Evolutionary conservation across 2,113 vertebrate genomes (phyloP), one percentile per base, ranked within the genome.

Genomic region (Onychostruthus taczanowskii): DNA sequence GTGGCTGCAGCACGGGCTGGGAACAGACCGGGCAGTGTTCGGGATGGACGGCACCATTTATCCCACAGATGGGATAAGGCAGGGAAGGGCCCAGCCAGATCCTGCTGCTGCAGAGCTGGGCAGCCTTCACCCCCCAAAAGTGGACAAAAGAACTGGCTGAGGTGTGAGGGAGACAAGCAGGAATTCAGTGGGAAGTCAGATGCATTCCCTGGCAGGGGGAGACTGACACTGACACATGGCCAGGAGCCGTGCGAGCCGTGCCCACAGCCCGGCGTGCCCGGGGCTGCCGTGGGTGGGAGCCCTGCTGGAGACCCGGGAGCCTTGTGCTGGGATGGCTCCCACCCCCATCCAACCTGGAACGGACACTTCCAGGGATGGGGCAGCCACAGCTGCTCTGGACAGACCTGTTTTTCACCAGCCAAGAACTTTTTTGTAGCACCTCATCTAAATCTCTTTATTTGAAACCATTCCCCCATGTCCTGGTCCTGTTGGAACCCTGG

Each of bases 161-260:
- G 96, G 95, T 91, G 91, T 86, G 53, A 49, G 87, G 87, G 81
- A 79, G 77, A 89, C 92, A 70, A 76, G 68, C 0, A 80, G 87
- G 64, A 28, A 78, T 79, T 59, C 87, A 90, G 89, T 61, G 53
- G 46, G 5, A 49, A 94, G 94, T 63, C 61, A 92, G 90, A 46
- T 33, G 90, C 31, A 13, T 83, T 96, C 66, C 77, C 84, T 94
- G 96, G 96, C 92, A 74, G 63, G 1, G 83, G 35, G n/a, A 97
- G 96, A 97, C 39, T 89, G 97, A 96, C 95, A 90, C 64, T 5
- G 49, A 84, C 96, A 97, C 94, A 90, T 97, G 96, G 89, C 75
- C 3, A 20, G 91, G 82, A 70, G 80, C 86, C 2, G 30, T 90
- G 90, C 58, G 81, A 68, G 82, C 85, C 5, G 33, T 92, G 91